Evolutionary conservation across 1,140 invertebrate species (phyloP).

Genomic region (Dolichoris vasculosae): DNA sequence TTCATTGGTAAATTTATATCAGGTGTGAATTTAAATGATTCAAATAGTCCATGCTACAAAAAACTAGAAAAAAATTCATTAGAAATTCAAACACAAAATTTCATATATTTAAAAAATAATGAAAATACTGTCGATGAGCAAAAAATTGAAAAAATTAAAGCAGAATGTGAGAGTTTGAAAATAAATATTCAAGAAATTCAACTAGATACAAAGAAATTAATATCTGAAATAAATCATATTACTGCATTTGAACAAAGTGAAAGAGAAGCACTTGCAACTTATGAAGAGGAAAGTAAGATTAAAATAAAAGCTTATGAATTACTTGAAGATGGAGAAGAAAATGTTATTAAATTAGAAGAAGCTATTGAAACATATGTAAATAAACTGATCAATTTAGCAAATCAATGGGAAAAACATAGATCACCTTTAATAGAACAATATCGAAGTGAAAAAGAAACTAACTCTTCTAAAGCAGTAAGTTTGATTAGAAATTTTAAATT

Average conservation of each 20-base stretch:
- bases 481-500: slow-evolving; percentile 44
- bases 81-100: slow-evolving; percentile 34
- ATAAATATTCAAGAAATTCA: slow-evolving; percentile 65
- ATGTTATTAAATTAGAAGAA: slow-evolving; percentile 79
- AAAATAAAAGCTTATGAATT: slow-evolving; percentile 80
- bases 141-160: slow-evolving; percentile 60
- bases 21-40: slow-evolving; percentile 52
- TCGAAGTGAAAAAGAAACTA: slow-evolving; percentile 76
- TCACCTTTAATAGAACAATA: slow-evolving; percentile 80
- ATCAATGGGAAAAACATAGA: slow-evolving; percentile 83
- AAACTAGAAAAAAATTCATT: neutral
- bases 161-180: slow-evolving; percentile 67
- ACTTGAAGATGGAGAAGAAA: slow-evolving; percentile 78
- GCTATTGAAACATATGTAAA: slow-evolving; percentile 78
- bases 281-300: slow-evolving; percentile 73
- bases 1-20: slow-evolving; percentile 55
- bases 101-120: slow-evolving; percentile 38
- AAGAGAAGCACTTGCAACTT: slow-evolving; percentile 68
- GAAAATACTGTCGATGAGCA: slow-evolving; percentile 8
- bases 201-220: slow-evolving; percentile 67
- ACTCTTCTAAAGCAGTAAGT: slow-evolving; percentile 78
- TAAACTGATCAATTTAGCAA: slow-evolving; percentile 78
- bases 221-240: slow-evolving; percentile 64
- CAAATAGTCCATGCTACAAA: slow-evolving; percentile 10
- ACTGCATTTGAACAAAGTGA: slow-evolving; percentile 65